Evolutionary conservation across 1,140 invertebrate species (phyloP), one percentile per base, ranked within the genome.

Genomic region (Pogonognathellus flavescens): DNA sequence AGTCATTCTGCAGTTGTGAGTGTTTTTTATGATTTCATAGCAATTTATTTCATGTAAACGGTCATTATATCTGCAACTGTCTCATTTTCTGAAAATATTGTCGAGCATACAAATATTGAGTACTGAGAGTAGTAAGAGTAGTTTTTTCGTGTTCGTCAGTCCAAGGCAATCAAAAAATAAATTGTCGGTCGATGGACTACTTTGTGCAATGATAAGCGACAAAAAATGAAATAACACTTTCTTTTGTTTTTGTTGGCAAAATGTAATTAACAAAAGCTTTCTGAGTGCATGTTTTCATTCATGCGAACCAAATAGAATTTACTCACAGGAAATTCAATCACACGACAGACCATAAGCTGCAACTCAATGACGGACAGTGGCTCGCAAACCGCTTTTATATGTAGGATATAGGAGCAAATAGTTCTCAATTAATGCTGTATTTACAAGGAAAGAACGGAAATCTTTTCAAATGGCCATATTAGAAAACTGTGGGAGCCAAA

Each of bases 151-250:
- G 62, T 20, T 14, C 14, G 6, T 6, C 22, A 22, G 62, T 25
- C 62, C 25, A 31, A 20, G 22, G 62, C 62, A 66, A 66, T 66
- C 62, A 66, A 20, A 25, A 25, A 66, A 66, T 66, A 66, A 66
- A 66, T 66, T 66, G 62, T 66, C 25, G 25, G 13, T 66, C 62
- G 62, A 66, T 14, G 62, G 22, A 10, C 31, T 66, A 20, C 22
- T 25, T 25, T 31, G 62, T 66, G 8, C 20, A 31, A 66, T 25
- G 62, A 31, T 25, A 66, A 66, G 11, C 5, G 20, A 66, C 62
- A 66, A 10, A 14, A 66, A 25, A 41, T 66, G 62, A 66, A 25
- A 66, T 10, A 66, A 66, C 20, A 66, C 62, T 55, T 55, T 55
- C 53, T 66, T 66, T 66, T 66, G 62, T 66, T 66, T 66, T 66